These are phyloP conservation scores for Sphenodon punctatus DNA, from an alignment of 2,797 vertebrate genomes.

Conservation along the genomic window DNA sequence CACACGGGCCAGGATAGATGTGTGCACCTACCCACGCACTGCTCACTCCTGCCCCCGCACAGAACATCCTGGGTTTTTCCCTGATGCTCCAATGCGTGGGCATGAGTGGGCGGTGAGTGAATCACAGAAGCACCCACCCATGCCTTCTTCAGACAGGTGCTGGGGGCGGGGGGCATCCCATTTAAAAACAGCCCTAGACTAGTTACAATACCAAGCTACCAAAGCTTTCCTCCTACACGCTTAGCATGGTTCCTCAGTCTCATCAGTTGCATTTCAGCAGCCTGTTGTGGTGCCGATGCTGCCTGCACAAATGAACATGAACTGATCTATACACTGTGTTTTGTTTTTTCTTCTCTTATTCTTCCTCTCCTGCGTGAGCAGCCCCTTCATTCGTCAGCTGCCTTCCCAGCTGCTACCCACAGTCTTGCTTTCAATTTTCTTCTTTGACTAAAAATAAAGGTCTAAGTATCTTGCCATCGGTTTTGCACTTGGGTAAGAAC, in stretches of 20 bases:
- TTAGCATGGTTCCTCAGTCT: neutral
- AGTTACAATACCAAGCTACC: no score
- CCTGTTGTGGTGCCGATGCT: neutral
- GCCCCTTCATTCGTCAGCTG: neutral
- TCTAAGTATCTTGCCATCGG: neutral
- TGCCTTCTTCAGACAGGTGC: no score
- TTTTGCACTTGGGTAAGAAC: neutral
- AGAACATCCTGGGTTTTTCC: no score
- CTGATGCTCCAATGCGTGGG: no score
- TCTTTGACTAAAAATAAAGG: neutral
- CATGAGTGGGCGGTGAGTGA: no score
- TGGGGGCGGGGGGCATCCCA: no score
- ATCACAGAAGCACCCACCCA: no score
- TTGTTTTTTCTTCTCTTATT: neutral
- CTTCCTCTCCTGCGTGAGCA: neutral
- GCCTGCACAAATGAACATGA: neutral
- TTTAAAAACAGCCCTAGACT: no score
- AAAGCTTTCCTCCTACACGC: neutral
- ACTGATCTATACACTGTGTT: neutral
- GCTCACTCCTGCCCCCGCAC: no score
- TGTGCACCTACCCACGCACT: no score
- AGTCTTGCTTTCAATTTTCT: neutral
- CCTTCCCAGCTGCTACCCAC: neutral
- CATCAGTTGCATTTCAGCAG: neutral
- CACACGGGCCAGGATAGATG: no score